Conservation (phyloP, 2,113 vertebrate species). For the Miniopterus natalensis region DNA sequence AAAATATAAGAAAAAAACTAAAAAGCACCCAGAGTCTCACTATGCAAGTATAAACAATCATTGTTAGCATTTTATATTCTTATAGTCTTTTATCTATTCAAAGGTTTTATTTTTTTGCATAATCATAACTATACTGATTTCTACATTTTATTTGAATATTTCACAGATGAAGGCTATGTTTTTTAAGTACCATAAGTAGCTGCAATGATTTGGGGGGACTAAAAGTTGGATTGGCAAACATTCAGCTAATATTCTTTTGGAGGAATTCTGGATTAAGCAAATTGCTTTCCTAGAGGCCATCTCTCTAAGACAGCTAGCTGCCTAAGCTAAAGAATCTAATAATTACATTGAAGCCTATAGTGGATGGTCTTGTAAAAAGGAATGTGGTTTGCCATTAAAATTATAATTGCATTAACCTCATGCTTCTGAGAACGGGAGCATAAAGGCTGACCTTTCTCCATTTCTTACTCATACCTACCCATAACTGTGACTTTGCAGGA, state of each 20-base stretch:
- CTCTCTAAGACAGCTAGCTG: constrained; percentile 15
- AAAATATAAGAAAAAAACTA: constrained; percentile 29
- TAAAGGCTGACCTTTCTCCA: not conserved
- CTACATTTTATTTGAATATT: constrained; percentile 48
- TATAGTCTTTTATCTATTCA: not conserved
- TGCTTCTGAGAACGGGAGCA: not conserved
- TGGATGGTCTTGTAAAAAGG: constrained; percentile 17
- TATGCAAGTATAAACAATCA: not conserved
- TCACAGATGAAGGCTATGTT: constrained; percentile 21
- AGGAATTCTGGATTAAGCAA: not conserved
- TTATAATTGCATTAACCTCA: not conserved
- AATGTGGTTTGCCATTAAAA: constrained; percentile 42
- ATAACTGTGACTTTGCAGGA: not conserved
- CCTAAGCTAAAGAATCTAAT: constrained; percentile 45
- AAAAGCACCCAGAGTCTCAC: not conserved
- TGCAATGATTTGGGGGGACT: not conserved
- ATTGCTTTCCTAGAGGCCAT: not conserved
- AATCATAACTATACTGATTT: not conserved
- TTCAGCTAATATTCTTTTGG: not conserved
- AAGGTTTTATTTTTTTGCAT: not conserved
- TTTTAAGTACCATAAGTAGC: constrained; percentile 4
- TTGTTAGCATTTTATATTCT: not conserved
- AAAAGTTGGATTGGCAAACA: not conserved
- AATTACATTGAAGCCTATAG: not conserved
- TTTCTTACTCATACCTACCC: not conserved